Percentiles rank a stretch among this genome's conserved stretches.
These are phyloP conservation scores for Thripadectes ignobilis DNA, from an alignment of 2,797 vertebrate species.

Conservation along the genomic window DNA sequence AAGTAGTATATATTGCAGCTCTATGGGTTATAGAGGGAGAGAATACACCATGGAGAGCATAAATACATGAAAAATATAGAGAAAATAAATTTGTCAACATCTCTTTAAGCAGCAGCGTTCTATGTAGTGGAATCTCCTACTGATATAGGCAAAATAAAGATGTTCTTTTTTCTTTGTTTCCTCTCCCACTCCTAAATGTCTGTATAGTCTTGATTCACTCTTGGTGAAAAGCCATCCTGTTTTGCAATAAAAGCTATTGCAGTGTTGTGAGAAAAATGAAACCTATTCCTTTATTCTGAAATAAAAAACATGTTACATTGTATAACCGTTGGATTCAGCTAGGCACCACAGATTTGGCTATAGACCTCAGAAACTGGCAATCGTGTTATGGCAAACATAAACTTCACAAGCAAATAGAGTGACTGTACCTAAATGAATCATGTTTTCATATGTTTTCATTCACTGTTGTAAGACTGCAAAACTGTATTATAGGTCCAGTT, in stretches of 20 bases:
- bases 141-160: background rate
- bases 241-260: background rate
- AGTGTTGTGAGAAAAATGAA: background rate
- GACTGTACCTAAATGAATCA: background rate
- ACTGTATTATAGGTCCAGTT: background rate
- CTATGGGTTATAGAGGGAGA: background rate
- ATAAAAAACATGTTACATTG: background rate
- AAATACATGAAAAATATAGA: background rate
- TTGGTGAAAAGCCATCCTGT: background rate
- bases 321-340: background rate
- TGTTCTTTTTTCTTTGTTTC: background rate
- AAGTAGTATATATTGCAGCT: background rate
- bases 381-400: background rate
- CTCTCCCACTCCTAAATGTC: background rate
- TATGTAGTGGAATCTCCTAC: background rate
- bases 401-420: background rate
- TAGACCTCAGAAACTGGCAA: background rate
- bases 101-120: background rate
- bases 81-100: background rate
- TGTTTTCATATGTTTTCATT: background rate
- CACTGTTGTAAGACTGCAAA: background rate
- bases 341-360: background rate
- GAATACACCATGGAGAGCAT: background rate
- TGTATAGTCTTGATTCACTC: background rate
- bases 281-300: background rate